Evolutionary conservation across 2,113 vertebrate species (phyloP).

Genomic region (Hippotragus niger): DNA sequence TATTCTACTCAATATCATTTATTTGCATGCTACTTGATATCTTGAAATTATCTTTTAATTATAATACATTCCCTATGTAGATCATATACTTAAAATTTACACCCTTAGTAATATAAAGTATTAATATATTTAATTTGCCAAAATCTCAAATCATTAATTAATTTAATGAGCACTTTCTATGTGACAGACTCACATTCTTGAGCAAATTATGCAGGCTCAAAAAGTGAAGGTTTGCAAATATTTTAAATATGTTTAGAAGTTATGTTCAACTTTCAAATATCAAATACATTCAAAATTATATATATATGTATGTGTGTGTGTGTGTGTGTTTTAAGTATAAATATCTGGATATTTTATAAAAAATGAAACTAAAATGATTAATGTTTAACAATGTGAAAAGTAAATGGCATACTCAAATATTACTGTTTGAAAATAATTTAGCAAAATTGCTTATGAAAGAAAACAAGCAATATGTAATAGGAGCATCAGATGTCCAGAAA

Average conservation of each 20-base stretch:
- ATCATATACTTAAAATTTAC: neutral
- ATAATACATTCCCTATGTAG: neutral
- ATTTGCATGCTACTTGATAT: neutral
- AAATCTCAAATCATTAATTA: neutral
- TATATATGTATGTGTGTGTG: rapidly evolving
- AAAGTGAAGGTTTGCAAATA: neutral
- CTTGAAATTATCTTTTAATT: neutral
- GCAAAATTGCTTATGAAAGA: neutral
- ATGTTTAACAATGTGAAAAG: neutral
- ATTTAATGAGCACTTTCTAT: neutral
- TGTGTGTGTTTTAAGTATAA: neutral
- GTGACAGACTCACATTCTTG: neutral
- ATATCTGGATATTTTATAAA: neutral
- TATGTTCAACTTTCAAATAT: neutral
- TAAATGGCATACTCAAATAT: neutral
- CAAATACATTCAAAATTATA: neutral
- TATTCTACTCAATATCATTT: neutral
- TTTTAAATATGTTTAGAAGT: neutral
- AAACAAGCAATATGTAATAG: neutral
- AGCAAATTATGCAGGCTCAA: neutral
- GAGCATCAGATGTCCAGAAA: neutral
- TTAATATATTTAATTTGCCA: neutral
- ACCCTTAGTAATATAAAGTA: neutral
- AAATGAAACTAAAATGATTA: neutral
- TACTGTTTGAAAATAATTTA: neutral